Conservation (phyloP, 2,888 invertebrate genomes). For the Hypsopygia costalis region DNA sequence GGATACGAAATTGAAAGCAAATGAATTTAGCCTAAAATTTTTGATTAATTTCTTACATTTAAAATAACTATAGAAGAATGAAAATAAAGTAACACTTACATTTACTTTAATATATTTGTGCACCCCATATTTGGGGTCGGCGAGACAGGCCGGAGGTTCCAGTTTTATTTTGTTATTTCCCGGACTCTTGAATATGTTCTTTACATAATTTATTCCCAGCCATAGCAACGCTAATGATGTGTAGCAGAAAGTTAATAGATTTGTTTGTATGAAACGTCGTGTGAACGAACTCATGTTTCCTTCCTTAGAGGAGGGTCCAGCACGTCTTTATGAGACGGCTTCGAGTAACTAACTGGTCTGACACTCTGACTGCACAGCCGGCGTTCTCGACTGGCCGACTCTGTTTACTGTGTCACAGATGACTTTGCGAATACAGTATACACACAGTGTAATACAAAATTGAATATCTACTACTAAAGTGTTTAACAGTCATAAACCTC, state of each 20-base stretch:
- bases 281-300: slow-evolving; percentile 29
- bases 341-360: not conserved
- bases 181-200: slow-evolving; percentile 47
- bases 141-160: slow-evolving; percentile 65
- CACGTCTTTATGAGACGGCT: slow-evolving; percentile 1
- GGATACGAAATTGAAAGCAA: too few species aligned
- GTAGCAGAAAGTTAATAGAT: slow-evolving; percentile 43
- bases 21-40: too few species aligned
- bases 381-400: too few species aligned
- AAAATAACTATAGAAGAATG: too few species aligned
- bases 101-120: slow-evolving; percentile 78
- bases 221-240: slow-evolving; percentile 29
- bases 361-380: not conserved
- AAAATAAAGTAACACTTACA: slow-evolving; percentile 49
- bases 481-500: too few species aligned
- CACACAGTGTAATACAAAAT: too few species aligned
- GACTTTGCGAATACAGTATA: too few species aligned
- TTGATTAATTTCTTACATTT: too few species aligned
- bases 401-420: too few species aligned
- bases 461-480: too few species aligned
- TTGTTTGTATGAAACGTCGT: slow-evolving; percentile 36
- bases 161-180: slow-evolving; percentile 57
- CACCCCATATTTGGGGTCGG: slow-evolving; percentile 71
- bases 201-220: slow-evolving; percentile 44
- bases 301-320: not conserved